Evolutionary conservation across 2,888 invertebrate genomes (phyloP).

Genomic region (Tuta absoluta): DNA sequence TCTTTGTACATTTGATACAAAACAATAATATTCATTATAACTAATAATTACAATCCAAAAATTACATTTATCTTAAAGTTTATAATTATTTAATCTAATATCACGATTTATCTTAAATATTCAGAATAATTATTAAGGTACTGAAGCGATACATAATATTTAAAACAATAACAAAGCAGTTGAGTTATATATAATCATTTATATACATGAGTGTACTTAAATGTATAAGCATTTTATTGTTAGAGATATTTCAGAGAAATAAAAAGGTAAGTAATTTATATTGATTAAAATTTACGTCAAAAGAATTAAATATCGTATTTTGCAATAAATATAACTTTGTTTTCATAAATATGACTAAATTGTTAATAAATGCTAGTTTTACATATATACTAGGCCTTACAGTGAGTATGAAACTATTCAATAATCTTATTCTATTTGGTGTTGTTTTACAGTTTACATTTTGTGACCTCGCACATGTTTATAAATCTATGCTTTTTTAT

Average conservation of each 20-base stretch:
- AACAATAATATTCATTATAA: slow-evolving; percentile 77
- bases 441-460: slow-evolving; percentile 72
- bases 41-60: slow-evolving; percentile 81
- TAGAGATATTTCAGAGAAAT: neutral
- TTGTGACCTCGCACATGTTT: slow-evolving; percentile 53
- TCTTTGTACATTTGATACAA: slow-evolving; percentile 80
- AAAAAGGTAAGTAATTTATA: neutral
- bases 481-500: slow-evolving; percentile 48
- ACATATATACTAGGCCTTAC: neutral
- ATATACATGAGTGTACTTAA: slow-evolving; percentile 9
- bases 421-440: slow-evolving; percentile 72
- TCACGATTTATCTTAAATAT: slow-evolving; percentile 81
- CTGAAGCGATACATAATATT: slow-evolving; percentile 70
- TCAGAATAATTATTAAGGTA: slow-evolving; percentile 54
- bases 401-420: slow-evolving; percentile 35
- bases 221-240: neutral
- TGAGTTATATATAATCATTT: slow-evolving; percentile 8
- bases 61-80: slow-evolving; percentile 79
- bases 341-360: slow-evolving; percentile 8
- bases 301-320: neutral
- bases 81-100: slow-evolving; percentile 79
- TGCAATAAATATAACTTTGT: slow-evolving; percentile 2
- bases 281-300: neutral
- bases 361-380: neutral
- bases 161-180: slow-evolving; percentile 63